phyloP scores from a whole-genome alignment of 1,140 invertebrate species.

The Trachelipus rathkii region DNA sequence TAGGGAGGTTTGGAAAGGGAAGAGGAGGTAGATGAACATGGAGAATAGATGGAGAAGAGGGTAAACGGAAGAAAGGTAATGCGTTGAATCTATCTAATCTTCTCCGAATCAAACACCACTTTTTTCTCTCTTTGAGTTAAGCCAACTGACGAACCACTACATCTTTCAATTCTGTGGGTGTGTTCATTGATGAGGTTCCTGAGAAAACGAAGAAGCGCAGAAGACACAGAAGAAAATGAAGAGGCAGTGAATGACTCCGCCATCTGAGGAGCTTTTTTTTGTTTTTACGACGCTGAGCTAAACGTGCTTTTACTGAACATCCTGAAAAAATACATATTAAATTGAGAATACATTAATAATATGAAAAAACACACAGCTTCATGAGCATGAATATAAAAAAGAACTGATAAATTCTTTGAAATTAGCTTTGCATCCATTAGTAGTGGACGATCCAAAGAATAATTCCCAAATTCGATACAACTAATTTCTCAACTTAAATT shows the following conservation, averaged over 20 bases:
- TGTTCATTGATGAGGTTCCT: not conserved
- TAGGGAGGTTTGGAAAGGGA: not conserved
- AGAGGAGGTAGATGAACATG: not conserved
- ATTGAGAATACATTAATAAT: no score
- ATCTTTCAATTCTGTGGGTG: not conserved
- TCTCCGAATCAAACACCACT: not conserved
- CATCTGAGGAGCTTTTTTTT: conserved; percentile 57
- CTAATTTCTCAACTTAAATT: no score
- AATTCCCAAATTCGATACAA: no score
- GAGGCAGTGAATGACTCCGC: conserved; percentile 47
- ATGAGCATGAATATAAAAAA: no score
- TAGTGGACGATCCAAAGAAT: no score
- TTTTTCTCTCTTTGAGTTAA: not conserved
- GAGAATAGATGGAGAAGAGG: not conserved
- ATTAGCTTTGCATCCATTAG: no score
- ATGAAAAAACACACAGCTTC: no score
- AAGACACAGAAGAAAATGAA: not conserved
- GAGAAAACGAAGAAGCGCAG: not conserved
- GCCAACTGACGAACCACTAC: not conserved
- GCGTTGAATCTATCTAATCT: not conserved
- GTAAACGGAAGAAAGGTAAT: not conserved
- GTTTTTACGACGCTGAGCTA: conserved; percentile 67
- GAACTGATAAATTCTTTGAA: no score
- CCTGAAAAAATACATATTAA: no score
- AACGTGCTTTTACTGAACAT: conserved; percentile 64